These are phyloP conservation scores for Motacilla alba DNA, from an alignment of 2,113 vertebrate species.

Conservation along the genomic window DNA sequence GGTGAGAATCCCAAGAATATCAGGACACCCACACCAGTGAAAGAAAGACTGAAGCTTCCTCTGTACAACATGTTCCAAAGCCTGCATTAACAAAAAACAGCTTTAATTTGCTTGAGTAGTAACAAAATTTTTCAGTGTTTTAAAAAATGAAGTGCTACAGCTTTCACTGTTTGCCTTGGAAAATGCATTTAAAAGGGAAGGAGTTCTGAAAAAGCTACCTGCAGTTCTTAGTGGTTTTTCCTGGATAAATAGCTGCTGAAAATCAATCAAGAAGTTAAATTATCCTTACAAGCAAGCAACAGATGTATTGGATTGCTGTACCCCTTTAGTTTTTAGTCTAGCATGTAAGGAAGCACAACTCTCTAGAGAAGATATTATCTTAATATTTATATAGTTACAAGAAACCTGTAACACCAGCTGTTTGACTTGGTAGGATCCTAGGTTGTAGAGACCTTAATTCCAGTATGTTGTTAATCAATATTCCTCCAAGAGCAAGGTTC, in stretches of 20 bases:
- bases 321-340: background rate
- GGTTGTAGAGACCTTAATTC: background rate
- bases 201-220: background rate
- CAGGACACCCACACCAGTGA: conserved; percentile 70
- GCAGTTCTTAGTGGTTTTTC: background rate
- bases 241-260: background rate
- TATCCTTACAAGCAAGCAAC: background rate
- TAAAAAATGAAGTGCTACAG: conserved; percentile 18
- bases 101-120: conserved; percentile 59
- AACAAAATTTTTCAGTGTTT: conserved; percentile 54
- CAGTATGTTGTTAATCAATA: background rate
- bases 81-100: conserved; percentile 63
- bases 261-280: background rate
- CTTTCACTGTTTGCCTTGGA: conserved; percentile 50
- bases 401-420: background rate
- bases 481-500: background rate
- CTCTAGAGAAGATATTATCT: background rate
- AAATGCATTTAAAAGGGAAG: background rate
- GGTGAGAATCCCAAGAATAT: conserved; percentile 77
- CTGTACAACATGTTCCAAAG: conserved; percentile 66
- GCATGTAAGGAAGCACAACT: background rate
- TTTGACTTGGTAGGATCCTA: background rate
- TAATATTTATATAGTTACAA: background rate
- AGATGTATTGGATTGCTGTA: background rate
- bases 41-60: conserved; percentile 60